A percentile compares a stretch with the other conserved stretches of the same genome.
phyloP scores from a whole-genome alignment of 2,113 vertebrate genomes.

The Laterallus jamaicensis region DNA sequence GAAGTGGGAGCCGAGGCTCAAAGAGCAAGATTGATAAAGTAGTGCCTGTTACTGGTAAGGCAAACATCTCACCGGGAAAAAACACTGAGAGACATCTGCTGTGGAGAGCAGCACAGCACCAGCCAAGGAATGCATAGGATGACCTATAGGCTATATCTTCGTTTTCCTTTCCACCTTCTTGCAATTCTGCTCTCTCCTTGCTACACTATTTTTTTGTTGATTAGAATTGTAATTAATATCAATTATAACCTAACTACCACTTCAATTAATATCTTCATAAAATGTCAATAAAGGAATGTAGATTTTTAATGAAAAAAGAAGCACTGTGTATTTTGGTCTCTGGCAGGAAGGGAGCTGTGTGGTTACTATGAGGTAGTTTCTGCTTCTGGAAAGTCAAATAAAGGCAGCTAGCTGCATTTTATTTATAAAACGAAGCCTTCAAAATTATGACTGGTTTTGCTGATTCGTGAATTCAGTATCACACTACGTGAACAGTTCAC shows the following conservation, averaged over 20 bases:
- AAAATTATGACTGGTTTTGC: neutral
- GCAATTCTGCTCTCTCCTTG: neutral
- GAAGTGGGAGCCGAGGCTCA: neutral
- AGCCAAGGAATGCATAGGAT: neutral
- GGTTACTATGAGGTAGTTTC: neutral
- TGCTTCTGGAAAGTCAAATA: conserved; percentile 20
- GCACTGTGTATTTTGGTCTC: neutral
- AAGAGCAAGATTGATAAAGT: neutral
- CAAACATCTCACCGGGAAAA: neutral
- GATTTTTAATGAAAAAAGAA: neutral
- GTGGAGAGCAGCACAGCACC: neutral
- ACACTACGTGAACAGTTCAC: neutral
- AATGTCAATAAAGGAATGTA: neutral
- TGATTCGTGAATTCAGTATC: conserved; percentile 3
- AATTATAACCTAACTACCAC: neutral
- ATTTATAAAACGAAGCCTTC: neutral
- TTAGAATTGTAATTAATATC: neutral
- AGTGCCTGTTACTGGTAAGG: neutral
- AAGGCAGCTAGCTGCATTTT: neutral
- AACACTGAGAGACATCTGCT: neutral
- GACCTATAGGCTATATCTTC: neutral
- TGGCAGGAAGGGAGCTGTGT: neutral
- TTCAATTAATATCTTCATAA: neutral
- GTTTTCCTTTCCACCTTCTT: neutral
- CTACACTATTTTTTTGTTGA: neutral